A percentile compares a stretch with the other conserved stretches of the same genome.
phyloP scores from a whole-genome alignment of 1,140 invertebrate species.

The Lysiphlebus fabarum region DNA sequence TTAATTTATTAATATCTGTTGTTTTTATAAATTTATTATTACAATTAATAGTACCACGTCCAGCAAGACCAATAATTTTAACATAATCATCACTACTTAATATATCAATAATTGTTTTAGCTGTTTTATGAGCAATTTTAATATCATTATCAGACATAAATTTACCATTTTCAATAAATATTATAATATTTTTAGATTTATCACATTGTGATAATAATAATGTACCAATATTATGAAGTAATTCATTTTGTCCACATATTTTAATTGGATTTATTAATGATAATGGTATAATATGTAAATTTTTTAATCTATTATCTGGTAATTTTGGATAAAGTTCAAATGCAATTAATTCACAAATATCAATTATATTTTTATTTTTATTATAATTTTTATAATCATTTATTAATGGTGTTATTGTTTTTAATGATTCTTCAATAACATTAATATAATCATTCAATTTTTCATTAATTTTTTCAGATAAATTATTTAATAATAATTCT shows the following conservation, averaged over 20 bases:
- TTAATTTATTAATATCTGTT: conserved; percentile 51
- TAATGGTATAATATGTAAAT: conserved; percentile 40
- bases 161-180: conserved; percentile 45
- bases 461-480: conserved; percentile 41
- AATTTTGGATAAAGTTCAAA: too few species aligned
- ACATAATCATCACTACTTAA: conserved; percentile 46
- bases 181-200: conserved; percentile 45
- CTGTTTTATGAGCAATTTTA: conserved; percentile 45
- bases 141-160: conserved; percentile 50
- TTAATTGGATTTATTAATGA: conserved; percentile 42
- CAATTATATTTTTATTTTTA: too few species aligned
- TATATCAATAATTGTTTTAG: conserved; percentile 51
- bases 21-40: conserved; percentile 43
- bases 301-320: conserved; percentile 38
- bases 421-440: conserved; percentile 37
- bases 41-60: conserved; percentile 36
- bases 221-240: conserved; percentile 47
- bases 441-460: conserved; percentile 41
- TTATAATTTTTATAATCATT: too few species aligned
- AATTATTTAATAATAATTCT: conserved; percentile 32
- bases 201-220: conserved; percentile 47
- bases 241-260: conserved; percentile 48
- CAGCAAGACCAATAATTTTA: conserved; percentile 43
- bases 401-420: conserved; percentile 33
- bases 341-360: too few species aligned